These are phyloP conservation scores for Torymus aiolomorphi DNA, from an alignment of 2,888 invertebrate species.

Conservation along the genomic window DNA sequence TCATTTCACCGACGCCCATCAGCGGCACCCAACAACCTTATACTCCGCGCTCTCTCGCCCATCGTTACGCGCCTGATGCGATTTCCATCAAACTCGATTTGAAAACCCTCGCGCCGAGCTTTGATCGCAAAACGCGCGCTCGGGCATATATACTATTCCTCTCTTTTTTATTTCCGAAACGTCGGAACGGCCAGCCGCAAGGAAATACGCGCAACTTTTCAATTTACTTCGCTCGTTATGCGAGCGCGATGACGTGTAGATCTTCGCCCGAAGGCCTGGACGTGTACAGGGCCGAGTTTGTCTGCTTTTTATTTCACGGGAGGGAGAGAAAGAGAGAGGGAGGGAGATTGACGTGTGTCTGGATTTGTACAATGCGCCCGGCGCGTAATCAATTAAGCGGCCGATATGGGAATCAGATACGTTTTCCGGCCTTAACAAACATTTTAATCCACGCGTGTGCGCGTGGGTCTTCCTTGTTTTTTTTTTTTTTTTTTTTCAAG, in stretches of 20 bases:
- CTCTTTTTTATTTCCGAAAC: constrained; percentile 17
- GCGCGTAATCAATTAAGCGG: constrained; percentile 38
- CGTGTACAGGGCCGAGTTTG: too few species aligned
- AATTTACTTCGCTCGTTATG: constrained; percentile 52
- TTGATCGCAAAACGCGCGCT: constrained; percentile 38
- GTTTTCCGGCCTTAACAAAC: constrained; percentile 24
- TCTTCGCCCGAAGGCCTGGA: too few species aligned
- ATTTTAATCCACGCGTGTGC: constrained; percentile 31
- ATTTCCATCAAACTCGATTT: constrained; percentile 30
- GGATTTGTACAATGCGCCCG: constrained; percentile 32
- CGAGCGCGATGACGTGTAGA: not conserved
- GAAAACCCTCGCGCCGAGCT: constrained; percentile 23
- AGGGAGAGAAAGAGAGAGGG: not conserved
- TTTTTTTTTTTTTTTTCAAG: not conserved
- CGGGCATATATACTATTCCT: not conserved
- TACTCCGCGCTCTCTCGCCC: not conserved
- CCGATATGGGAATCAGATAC: constrained; percentile 41
- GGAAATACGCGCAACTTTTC: constrained; percentile 49
- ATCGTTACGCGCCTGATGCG: constrained; percentile 8
- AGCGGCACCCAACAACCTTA: not conserved
- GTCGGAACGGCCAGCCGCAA: constrained; percentile 10
- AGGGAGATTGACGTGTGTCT: constrained; percentile 49
- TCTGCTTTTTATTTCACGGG: too few species aligned
- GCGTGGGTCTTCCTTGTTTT: constrained; percentile 6
- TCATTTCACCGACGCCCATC: too few species aligned